phyloP scores from a whole-genome alignment of 1,140 invertebrate species.

The Maconellicoccus hirsutus region DNA sequence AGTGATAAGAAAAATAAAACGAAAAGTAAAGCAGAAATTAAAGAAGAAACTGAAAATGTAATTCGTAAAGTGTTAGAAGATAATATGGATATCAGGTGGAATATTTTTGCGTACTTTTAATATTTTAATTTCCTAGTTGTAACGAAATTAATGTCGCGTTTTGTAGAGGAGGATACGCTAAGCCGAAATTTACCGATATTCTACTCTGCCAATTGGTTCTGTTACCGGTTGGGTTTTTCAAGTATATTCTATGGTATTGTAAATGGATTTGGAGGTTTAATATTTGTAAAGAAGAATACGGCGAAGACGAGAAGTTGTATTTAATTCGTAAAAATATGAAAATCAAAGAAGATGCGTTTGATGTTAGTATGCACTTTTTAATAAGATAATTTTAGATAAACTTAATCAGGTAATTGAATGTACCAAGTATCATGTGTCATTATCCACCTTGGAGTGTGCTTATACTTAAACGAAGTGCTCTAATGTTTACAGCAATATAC shows the following conservation, averaged over 20 bases:
- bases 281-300: constrained; percentile 26
- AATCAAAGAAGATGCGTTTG: constrained; percentile 24
- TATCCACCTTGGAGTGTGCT: too few relatives aligned
- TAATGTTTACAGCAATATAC: constrained; percentile 45
- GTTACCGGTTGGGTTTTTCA: constrained; percentile 24
- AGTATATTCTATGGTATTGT: constrained; percentile 24
- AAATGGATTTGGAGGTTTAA: constrained; percentile 25
- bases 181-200: constrained; percentile 25
- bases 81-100: constrained; percentile 70
- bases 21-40: constrained; percentile 57
- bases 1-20: constrained; percentile 41
- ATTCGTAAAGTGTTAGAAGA: constrained; percentile 71
- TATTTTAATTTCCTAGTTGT: background rate
- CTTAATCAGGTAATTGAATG: too few relatives aligned
- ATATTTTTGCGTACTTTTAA: constrained; percentile 19
- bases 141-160: background rate
- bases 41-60: constrained; percentile 60
- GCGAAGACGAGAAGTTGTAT: constrained; percentile 26
- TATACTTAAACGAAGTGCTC: too few relatives aligned
- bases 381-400: too few relatives aligned
- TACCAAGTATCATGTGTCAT: too few relatives aligned
- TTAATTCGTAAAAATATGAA: constrained; percentile 25
- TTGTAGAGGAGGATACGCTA: constrained; percentile 61
- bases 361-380: constrained; percentile 21
- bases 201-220: constrained; percentile 24